Conservation (phyloP, 2,797 vertebrate genomes). For the Clarias fuscus region DNA sequence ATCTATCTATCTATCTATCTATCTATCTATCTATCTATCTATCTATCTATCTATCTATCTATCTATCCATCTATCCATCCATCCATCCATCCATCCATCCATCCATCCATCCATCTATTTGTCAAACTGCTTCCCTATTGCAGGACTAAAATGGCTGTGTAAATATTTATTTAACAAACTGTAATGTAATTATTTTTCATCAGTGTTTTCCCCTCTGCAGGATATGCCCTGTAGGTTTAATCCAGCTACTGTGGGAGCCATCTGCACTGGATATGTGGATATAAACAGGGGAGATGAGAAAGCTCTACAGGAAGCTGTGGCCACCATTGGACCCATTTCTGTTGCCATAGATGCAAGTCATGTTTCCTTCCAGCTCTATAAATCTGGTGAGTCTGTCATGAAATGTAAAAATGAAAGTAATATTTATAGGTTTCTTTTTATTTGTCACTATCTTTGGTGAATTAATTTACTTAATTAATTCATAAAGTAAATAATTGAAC, state of each 20-base stretch:
- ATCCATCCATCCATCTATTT: too few relatives aligned
- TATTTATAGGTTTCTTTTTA: neutral
- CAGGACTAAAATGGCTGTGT: too few relatives aligned
- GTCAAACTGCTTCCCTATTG: too few relatives aligned
- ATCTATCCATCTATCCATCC: too few relatives aligned
- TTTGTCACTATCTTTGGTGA: neutral
- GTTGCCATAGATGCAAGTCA: conserved; percentile 74
- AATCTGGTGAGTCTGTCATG: conserved; percentile 65
- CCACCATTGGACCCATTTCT: conserved; percentile 75
- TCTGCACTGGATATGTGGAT: conserved; percentile 69
- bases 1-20: too few relatives aligned
- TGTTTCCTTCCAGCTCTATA: conserved; percentile 72
- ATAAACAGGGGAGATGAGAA: conserved; percentile 63
- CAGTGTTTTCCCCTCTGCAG: conserved; percentile 52
- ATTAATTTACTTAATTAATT: neutral
- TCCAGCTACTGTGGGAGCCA: conserved; percentile 66
- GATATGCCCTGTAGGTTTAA: conserved; percentile 70
- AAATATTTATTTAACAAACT: too few relatives aligned
- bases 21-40: too few relatives aligned
- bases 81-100: too few relatives aligned
- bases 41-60: too few relatives aligned
- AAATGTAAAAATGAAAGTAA: neutral
- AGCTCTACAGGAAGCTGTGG: conserved; percentile 71
- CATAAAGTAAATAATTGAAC: neutral
- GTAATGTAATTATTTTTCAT: too few relatives aligned